phyloP scores from a whole-genome alignment of 2,888 invertebrate genomes.

The Andrena camellia region DNA sequence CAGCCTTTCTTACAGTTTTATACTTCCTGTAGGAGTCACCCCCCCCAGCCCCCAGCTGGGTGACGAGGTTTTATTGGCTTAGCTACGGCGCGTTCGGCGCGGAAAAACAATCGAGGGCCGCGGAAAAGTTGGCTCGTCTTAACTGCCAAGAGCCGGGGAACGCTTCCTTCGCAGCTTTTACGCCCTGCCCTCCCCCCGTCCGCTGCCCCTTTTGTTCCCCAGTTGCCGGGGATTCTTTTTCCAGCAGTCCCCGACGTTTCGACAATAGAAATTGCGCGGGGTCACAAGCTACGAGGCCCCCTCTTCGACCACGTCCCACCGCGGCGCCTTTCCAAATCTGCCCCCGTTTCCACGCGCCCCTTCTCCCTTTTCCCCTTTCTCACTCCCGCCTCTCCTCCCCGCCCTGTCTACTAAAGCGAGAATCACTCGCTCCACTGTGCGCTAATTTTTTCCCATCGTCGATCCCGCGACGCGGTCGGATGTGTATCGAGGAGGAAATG shows the following conservation, averaged over 20 bases:
- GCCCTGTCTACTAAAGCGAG: neutral
- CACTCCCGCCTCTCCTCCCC: constrained; percentile 1
- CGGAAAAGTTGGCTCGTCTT: constrained; percentile 77
- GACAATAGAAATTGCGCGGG: constrained; percentile 73
- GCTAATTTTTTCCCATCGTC: constrained; percentile 12
- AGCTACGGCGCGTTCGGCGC: constrained; percentile 53
- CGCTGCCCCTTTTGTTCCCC: constrained; percentile 31
- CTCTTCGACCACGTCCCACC: constrained; percentile 35
- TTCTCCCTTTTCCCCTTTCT: neutral
- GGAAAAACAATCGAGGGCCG: constrained; percentile 77
- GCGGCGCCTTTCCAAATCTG: constrained; percentile 58
- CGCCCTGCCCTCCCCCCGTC: constrained; percentile 47
- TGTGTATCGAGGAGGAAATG: constrained; percentile 28
- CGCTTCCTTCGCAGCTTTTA: constrained; percentile 65
- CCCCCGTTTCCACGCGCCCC: constrained; percentile 22
- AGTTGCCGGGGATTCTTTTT: constrained; percentile 45
- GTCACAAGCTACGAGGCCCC: constrained; percentile 33
- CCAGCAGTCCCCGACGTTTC: constrained; percentile 65
- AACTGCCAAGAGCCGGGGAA: constrained; percentile 62
- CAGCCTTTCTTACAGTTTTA: constrained; percentile 71
- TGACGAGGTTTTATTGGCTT: constrained; percentile 75
- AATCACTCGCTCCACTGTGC: neutral
- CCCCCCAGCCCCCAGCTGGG: constrained; percentile 8
- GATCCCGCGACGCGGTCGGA: neutral
- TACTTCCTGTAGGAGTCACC: constrained; percentile 50